These are phyloP conservation scores for Asobara japonica DNA, from an alignment of 1,140 invertebrate genomes.

Conservation along the genomic window DNA sequence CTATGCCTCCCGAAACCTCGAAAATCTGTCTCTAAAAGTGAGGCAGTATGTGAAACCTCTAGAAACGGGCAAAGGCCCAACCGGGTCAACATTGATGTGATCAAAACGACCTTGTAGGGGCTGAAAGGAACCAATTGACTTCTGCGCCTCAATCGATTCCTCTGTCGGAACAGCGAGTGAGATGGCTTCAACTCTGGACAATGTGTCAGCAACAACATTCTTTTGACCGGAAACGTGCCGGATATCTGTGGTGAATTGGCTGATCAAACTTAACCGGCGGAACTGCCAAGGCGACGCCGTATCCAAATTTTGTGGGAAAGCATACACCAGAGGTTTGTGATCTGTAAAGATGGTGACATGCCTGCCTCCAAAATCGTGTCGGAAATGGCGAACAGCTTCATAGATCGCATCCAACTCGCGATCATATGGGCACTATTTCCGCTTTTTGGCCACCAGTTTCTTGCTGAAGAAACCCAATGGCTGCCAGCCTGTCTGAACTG, in stretches of 20 bases:
- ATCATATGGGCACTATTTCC: no score
- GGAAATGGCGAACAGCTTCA: no score
- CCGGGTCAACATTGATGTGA: neutral
- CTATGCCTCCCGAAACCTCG: neutral
- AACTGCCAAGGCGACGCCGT: constrained; percentile 43
- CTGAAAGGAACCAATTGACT: neutral
- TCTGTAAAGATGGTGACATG: constrained; percentile 44
- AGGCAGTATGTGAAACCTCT: neutral
- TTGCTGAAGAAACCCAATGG: no score
- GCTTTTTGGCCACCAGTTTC: no score
- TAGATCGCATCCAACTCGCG: no score
- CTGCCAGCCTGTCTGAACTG: constrained; percentile 33
- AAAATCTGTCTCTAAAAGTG: neutral
- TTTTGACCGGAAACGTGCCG: constrained; percentile 47
- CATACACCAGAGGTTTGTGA: constrained; percentile 50
- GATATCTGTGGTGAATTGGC: constrained; percentile 54
- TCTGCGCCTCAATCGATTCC: neutral
- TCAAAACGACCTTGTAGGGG: neutral
- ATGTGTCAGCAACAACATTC: constrained; percentile 46
- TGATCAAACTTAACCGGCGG: constrained; percentile 50
- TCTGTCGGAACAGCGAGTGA: constrained; percentile 18
- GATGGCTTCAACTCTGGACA: constrained; percentile 35
- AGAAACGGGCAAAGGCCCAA: neutral
- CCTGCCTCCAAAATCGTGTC: constrained; percentile 40
- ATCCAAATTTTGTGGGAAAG: constrained; percentile 40